phyloP scores from a whole-genome alignment of 2,797 vertebrate genomes.

The Chromobotia macracanthus region DNA sequence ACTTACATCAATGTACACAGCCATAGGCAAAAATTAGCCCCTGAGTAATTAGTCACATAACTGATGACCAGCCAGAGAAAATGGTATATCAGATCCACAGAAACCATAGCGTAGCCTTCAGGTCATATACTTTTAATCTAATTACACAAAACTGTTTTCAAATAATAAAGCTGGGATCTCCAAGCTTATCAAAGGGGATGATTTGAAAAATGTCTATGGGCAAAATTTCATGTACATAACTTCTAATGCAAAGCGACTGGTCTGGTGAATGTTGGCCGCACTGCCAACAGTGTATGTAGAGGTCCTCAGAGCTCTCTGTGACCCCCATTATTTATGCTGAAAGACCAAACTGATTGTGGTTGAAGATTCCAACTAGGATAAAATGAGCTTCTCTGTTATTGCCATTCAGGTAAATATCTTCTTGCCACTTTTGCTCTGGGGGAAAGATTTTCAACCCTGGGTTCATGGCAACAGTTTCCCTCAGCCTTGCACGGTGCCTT shows the following conservation, averaged over 20 bases:
- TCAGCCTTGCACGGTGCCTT: conserved; percentile 55
- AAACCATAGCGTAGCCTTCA: conserved; percentile 25
- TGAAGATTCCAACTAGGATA: conserved; percentile 80
- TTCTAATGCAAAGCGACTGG: conserved; percentile 55
- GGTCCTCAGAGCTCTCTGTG: conserved; percentile 61
- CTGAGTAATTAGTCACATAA: conserved; percentile 34
- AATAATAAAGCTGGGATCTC: conserved; percentile 32
- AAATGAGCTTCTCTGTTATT: conserved; percentile 82
- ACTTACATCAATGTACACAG: conserved; percentile 16
- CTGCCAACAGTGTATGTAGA: conserved; percentile 64
- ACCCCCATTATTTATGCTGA: conserved; percentile 79
- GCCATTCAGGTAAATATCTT: conserved; percentile 73
- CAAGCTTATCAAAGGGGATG: conserved; percentile 1
- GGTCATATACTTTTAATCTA: conserved; percentile 47
- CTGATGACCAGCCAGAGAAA: conserved; percentile 47
- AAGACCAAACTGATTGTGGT: conserved; percentile 80
- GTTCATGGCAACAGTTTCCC: conserved; percentile 69
- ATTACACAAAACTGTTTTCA: conserved; percentile 44
- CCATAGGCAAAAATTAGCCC: conserved; percentile 32
- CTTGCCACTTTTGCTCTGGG: conserved; percentile 62
- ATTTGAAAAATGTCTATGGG: conserved; percentile 57
- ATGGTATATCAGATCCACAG: conserved; percentile 37
- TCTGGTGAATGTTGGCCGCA: conserved; percentile 54
- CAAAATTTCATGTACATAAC: conserved; percentile 58
- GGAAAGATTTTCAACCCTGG: conserved; percentile 64